phyloP scores from a whole-genome alignment of 2,888 invertebrate species.

The Nomada flava region DNA sequence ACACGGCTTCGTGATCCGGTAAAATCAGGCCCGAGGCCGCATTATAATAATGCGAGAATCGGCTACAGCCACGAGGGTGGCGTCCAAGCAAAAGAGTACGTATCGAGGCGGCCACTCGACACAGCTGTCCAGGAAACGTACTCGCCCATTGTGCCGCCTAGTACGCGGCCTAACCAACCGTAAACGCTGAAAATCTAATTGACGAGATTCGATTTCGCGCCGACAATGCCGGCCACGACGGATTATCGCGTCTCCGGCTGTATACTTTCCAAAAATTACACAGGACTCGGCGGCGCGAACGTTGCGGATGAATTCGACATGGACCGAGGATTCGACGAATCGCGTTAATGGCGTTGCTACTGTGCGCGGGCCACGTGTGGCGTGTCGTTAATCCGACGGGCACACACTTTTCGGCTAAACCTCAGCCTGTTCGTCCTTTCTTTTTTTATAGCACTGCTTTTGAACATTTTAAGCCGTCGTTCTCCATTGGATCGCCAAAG shows the following conservation, averaged over 20 bases:
- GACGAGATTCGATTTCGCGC: constrained; percentile 82
- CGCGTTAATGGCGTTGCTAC: constrained; percentile 50
- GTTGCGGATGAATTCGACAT: constrained; percentile 67
- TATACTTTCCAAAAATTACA: constrained; percentile 76
- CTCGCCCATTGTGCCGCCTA: constrained; percentile 66
- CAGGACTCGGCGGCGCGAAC: constrained; percentile 62
- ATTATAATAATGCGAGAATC: constrained; percentile 80
- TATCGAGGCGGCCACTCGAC: constrained; percentile 61
- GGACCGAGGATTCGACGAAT: constrained; percentile 66
- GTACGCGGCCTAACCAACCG: constrained; percentile 80
- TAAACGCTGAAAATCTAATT: constrained; percentile 83
- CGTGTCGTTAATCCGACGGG: constrained; percentile 23
- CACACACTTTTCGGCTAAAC: neutral
- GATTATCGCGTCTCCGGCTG: constrained; percentile 61
- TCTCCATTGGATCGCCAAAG: neutral
- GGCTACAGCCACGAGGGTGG: constrained; percentile 66
- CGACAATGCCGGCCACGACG: constrained; percentile 61
- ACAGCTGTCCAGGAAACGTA: constrained; percentile 70
- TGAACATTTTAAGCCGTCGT: neutral
- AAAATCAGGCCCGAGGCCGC: constrained; percentile 78
- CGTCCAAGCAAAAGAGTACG: constrained; percentile 35
- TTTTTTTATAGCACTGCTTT: neutral
- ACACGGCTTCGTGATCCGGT: constrained; percentile 78
- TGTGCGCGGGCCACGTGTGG: constrained; percentile 1
- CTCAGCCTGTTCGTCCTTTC: neutral